Conservation (phyloP, 2,113 vertebrate genomes). For the Grammomys surdaster region DNA sequence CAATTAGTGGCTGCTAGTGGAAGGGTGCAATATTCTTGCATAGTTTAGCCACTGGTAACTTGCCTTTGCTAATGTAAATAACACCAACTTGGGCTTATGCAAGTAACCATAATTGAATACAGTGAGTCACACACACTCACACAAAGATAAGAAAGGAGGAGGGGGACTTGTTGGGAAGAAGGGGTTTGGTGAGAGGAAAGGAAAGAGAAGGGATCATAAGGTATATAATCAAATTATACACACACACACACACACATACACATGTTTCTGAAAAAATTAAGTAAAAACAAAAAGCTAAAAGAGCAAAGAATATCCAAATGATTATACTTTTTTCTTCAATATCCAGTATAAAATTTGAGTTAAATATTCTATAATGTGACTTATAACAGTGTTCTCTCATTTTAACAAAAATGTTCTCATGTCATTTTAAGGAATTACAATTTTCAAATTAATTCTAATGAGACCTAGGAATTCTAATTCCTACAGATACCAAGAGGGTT, state of each 20-base stretch:
- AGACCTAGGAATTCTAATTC: conserved; percentile 19
- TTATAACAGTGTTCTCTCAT: conserved; percentile 4
- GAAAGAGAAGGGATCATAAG: background rate
- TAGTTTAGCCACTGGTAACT: background rate
- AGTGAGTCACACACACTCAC: background rate
- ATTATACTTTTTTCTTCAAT: conserved; percentile 32
- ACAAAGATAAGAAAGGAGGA: background rate
- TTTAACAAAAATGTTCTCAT: conserved; percentile 37
- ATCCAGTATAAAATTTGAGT: conserved; percentile 4
- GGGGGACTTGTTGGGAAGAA: background rate
- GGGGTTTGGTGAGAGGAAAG: background rate
- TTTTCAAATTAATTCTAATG: conserved; percentile 64
- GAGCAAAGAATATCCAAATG: background rate
- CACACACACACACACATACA: too few species aligned
- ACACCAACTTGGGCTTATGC: background rate
- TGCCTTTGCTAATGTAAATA: background rate
- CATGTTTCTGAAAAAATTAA: background rate
- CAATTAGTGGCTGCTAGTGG: background rate
- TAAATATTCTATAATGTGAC: conserved; percentile 54
- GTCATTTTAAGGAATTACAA: conserved; percentile 11
- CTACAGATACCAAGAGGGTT: conserved; percentile 56
- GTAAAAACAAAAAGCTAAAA: background rate
- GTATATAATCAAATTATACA: background rate
- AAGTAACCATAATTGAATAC: background rate
- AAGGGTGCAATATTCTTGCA: background rate